These are phyloP conservation scores for Microcebus ravelobensis DNA, from an alignment of 2,113 vertebrate species.

Conservation along the genomic window DNA sequence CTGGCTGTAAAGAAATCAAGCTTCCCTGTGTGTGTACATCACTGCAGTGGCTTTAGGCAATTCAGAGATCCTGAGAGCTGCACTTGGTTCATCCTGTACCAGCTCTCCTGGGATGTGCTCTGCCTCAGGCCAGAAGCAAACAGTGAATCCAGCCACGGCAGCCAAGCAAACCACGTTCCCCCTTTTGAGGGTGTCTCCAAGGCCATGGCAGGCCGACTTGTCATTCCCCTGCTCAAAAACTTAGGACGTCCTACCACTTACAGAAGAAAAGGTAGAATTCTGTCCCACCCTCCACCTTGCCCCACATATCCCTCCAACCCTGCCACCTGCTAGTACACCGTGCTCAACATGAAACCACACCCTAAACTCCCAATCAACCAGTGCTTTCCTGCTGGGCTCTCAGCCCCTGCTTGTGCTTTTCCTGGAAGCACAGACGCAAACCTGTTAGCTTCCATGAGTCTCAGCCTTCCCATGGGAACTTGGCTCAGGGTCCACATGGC, in stretches of 20 bases:
- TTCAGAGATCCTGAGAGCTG: not conserved
- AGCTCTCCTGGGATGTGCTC: not conserved
- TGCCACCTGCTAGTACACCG: not conserved
- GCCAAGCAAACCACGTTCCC: not conserved
- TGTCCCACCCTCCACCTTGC: not conserved
- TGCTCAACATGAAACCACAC: slow-evolving; percentile 40
- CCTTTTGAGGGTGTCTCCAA: not conserved
- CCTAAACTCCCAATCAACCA: not conserved
- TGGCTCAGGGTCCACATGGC: not conserved
- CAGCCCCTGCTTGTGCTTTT: not conserved
- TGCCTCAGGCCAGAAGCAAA: not conserved
- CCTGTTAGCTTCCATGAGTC: not conserved
- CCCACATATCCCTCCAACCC: not conserved
- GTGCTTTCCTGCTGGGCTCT: not conserved
- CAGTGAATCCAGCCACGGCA: not conserved
- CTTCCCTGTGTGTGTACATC: not conserved
- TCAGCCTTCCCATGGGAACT: not conserved
- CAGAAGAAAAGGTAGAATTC: not conserved
- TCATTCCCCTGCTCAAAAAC: not conserved
- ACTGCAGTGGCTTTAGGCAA: not conserved
- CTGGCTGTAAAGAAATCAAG: not conserved
- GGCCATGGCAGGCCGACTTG: not conserved
- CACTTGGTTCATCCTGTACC: not conserved
- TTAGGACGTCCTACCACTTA: not conserved
- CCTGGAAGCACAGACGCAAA: not conserved